Conservation (phyloP, 2,797 vertebrate genomes). For the Parambassis ranga region DNA sequence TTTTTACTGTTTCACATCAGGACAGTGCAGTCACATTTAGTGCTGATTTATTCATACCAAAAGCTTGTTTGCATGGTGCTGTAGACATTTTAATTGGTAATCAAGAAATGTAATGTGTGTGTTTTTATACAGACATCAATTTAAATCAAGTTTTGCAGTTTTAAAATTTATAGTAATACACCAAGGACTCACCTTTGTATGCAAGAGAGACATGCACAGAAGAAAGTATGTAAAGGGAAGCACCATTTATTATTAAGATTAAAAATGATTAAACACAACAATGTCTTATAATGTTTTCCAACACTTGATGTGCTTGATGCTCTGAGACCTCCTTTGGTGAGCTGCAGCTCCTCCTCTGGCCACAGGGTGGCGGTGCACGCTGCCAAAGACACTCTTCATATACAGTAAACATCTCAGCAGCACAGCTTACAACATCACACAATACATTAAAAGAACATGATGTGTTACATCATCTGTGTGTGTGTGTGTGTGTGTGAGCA, state of each 20-base stretch:
- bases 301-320: too few species aligned
- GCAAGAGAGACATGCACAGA: too few species aligned
- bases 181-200: too few species aligned
- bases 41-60: background rate
- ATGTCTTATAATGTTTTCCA: background rate
- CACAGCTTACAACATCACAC: conserved; percentile 32
- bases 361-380: conserved; percentile 53
- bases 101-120: background rate
- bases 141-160: too few species aligned
- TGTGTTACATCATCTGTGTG: conserved; percentile 40
- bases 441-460: conserved; percentile 39
- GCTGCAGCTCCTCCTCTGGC: background rate
- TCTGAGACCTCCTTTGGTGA: background rate
- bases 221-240: too few species aligned
- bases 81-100: background rate
- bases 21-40: background rate
- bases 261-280: background rate
- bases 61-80: background rate
- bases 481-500: background rate
- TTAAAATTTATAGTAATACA: too few species aligned
- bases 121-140: background rate
- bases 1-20: background rate
- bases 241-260: too few species aligned
- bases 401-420: conserved; percentile 10
- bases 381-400: background rate